phyloP scores from a whole-genome alignment of 1,140 invertebrate species.

The Theocolax elegans region DNA sequence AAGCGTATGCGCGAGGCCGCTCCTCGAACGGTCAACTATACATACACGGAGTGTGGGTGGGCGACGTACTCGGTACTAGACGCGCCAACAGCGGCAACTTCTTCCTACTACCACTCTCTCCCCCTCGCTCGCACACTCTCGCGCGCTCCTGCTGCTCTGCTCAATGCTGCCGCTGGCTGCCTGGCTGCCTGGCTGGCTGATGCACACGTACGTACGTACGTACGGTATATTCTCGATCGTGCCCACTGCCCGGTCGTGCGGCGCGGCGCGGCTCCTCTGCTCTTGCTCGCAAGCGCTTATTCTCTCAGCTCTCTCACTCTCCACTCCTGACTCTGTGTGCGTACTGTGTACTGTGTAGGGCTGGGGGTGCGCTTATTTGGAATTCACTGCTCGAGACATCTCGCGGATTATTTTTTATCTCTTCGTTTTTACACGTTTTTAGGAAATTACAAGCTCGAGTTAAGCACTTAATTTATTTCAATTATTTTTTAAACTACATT shows the following conservation, averaged over 20 bases:
- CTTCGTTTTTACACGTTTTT: too few species aligned
- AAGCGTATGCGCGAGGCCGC: too few species aligned
- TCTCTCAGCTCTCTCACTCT: background rate
- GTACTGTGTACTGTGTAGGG: background rate
- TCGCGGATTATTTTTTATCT: too few species aligned
- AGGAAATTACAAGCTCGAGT: too few species aligned
- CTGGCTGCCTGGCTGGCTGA: background rate
- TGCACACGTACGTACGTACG: background rate
- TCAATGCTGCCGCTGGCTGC: background rate
- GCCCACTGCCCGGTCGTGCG: too few species aligned
- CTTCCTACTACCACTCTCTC: too few species aligned
- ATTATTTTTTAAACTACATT: too few species aligned
- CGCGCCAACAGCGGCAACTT: background rate
- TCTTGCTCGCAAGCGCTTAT: background rate
- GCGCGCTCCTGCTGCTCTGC: background rate
- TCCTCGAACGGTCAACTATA: too few species aligned
- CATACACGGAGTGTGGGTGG: background rate
- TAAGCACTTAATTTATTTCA: too few species aligned
- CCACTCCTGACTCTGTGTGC: background rate
- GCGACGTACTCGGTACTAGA: background rate
- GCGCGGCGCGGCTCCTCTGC: background rate
- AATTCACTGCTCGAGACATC: constrained; percentile 9
- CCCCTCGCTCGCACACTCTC: too few species aligned
- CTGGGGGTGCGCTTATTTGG: background rate
- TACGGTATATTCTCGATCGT: background rate